phyloP scores from a whole-genome alignment of 2,797 vertebrate species.

The Intellagama lesueurii region DNA sequence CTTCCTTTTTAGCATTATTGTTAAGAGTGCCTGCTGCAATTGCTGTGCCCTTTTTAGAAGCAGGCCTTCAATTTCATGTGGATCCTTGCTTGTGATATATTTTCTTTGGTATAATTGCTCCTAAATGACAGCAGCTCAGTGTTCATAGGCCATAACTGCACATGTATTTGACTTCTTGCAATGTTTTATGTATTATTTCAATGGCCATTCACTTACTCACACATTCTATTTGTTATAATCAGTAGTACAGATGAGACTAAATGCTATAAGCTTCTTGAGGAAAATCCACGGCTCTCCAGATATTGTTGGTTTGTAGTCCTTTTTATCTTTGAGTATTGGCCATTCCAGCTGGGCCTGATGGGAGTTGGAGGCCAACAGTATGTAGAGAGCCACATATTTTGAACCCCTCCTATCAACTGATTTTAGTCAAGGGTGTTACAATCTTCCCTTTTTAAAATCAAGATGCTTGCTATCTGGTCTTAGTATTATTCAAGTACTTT shows the following conservation, averaged over 20 bases:
- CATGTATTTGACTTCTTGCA: not conserved
- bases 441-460: not conserved
- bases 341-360: not conserved
- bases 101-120: constrained; percentile 46
- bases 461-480: not conserved
- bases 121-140: constrained; percentile 47
- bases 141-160: constrained; percentile 46
- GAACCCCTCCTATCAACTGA: not conserved
- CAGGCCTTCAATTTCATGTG: not conserved
- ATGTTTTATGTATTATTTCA: not conserved
- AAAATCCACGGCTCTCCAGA: not conserved
- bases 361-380: not conserved
- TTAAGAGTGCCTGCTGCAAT: constrained; percentile 55
- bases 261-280: not conserved
- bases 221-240: not conserved
- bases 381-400: not conserved
- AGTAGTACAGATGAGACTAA: not conserved
- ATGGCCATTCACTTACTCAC: too few relatives aligned
- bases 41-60: constrained; percentile 64
- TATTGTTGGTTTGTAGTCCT: not conserved
- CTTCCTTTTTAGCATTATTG: not conserved
- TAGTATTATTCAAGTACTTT: not conserved
- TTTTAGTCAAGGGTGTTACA: not conserved
- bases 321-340: not conserved
- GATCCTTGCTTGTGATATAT: constrained; percentile 28